Evolutionary conservation across 30 jellyfish, hydroid and myxozoan species (phyloP), one percentile per base, ranked within the genome.

Genomic region (Mastigias papua): DNA sequence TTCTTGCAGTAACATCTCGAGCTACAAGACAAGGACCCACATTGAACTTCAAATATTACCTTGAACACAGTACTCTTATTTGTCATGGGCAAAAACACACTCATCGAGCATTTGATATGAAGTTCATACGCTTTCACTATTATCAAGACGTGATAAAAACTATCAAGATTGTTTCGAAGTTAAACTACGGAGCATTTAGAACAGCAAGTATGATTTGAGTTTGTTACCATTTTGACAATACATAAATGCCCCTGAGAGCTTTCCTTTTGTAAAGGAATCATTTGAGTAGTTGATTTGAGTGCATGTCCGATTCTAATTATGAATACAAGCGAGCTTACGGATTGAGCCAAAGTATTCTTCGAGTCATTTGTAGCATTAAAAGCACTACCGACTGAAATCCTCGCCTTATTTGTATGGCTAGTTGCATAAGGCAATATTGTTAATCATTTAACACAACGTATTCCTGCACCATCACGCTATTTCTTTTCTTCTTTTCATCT

Each of bases 381-480:
- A n/a, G 61, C 78, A 34, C 68, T 70, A 73, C 94, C 88, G 85
- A 73, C 64, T 42, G 94, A 66, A 34, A 69, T 27, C 88, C 78
- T 78, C 42, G 54, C 50, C 73, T 84, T 84, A 22, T 76, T 63
- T 19, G 32, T 76, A 21, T 26, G 60, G 64, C n/a, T n/a, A n/a
- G n/a, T n/a, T n/a, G n/a, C n/a, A n/a, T n/a, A n/a, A n/a, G n/a
- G n/a, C n/a, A n/a, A n/a, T n/a, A n/a, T n/a, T n/a, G n/a, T 63
- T 66, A 29, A 49, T 76, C 34, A 31, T 68, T 66, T 19, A 9
- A 66, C 4, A n/a, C 71, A 37, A 37, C 5, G 5, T 5, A 37
- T 11, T 37, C 54, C 54, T 3, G 11, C 11, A 37, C 5, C 5
- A 37, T 11, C 54, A 11, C 11, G 11, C 54, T 37, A 5, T 11